phyloP scores from a whole-genome alignment of 53 echinoderm and acorn worm genomes.

The Paracentrotus lividus region DNA sequence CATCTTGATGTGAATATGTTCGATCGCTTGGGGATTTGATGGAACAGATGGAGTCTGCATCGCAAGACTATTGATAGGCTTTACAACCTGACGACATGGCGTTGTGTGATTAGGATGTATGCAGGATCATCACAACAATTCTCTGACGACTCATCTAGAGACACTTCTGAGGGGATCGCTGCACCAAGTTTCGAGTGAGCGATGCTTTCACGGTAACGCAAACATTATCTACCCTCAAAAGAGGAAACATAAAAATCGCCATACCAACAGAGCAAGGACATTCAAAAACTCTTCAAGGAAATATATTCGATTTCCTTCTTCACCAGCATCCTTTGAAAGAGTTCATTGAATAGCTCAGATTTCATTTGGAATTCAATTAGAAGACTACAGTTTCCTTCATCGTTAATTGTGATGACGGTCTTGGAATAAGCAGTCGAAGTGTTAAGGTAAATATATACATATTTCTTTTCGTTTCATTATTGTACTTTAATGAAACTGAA shows the following conservation, averaged over 20 bases:
- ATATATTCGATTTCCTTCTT: not conserved
- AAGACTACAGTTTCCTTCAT: not conserved
- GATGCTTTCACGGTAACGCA: not conserved
- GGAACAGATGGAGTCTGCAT: not conserved
- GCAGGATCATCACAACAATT: conserved; percentile 4
- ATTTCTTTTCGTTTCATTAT: too few relatives aligned
- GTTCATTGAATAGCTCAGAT: not conserved
- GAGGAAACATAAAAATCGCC: not conserved
- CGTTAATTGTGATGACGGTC: not conserved
- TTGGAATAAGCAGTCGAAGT: not conserved
- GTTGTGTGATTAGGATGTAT: not conserved
- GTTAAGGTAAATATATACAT: not conserved
- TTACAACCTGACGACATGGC: not conserved
- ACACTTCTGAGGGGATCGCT: not conserved
- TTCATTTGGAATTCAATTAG: not conserved
- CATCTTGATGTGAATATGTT: conserved; percentile 2
- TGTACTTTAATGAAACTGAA: too few relatives aligned
- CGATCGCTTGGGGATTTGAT: not conserved
- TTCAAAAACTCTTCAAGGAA: not conserved
- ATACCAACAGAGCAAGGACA: not conserved
- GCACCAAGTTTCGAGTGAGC: not conserved
- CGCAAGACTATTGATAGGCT: not conserved
- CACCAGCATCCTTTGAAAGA: not conserved
- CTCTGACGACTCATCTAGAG: not conserved
- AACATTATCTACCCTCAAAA: not conserved